Evolutionary conservation across 2,113 vertebrate species (phyloP).

Genomic region (Isurus oxyrinchus): DNA sequence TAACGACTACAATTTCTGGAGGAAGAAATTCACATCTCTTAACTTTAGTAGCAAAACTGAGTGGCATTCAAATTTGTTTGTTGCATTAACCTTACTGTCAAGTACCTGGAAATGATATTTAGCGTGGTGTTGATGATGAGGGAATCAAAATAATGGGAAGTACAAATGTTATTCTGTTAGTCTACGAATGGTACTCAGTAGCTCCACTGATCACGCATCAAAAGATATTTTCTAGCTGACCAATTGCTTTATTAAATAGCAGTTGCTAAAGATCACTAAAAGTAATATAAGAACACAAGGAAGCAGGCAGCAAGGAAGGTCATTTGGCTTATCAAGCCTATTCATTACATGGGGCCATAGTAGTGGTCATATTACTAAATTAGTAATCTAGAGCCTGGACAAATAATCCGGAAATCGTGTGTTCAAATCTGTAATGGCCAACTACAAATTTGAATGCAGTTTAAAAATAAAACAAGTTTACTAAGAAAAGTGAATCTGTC

Average conservation of each 20-base stretch:
- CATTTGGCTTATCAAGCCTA: background rate
- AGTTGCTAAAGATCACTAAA: background rate
- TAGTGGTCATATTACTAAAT: background rate
- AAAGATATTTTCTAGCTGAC: background rate
- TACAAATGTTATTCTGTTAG: background rate
- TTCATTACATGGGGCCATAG: background rate
- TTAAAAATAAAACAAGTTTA: background rate
- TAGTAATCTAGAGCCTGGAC: background rate
- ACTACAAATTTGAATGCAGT: background rate
- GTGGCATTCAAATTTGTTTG: background rate
- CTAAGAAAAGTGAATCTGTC: background rate
- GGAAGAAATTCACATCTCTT: background rate
- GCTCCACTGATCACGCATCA: background rate
- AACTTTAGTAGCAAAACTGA: background rate
- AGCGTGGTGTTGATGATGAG: background rate
- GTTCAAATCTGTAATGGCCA: background rate
- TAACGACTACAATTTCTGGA: background rate
- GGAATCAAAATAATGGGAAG: background rate
- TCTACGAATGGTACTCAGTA: background rate
- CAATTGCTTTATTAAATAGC: background rate
- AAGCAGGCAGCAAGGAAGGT: background rate
- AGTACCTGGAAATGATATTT: background rate
- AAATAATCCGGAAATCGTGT: background rate
- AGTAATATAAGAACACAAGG: background rate
- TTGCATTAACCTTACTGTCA: background rate